Evolutionary conservation across 1,140 invertebrate genomes (phyloP), one percentile per base, ranked within the genome.

Genomic region (Mycetomoellerius zeteki): DNA sequence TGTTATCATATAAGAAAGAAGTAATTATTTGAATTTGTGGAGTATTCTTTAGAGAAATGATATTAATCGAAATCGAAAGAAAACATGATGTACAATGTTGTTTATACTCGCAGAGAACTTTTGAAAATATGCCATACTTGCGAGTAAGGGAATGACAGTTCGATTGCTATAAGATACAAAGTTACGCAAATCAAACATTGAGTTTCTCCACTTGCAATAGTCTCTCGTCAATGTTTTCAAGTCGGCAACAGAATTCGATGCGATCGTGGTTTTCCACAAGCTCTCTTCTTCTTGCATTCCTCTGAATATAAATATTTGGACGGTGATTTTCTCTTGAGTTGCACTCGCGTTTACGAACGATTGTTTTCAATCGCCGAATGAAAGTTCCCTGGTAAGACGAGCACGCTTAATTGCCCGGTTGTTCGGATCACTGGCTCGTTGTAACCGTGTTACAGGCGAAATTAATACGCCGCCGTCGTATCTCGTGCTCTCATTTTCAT

Each of bases 401-500:
- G n/a, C 69, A 52, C 43, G 58, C 24, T 88, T 91, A 90, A 91
- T 91, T 91, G 84, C 73, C 58, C 64, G 60, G 65, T 87, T 88
- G 78, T 88, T 58, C 90, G 86, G 67, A 60, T 69, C 91, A 84
- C 24, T 90, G 86, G 54, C 47, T 89, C 77, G n/a, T 80, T 60
- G 50, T 85, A 88, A 81, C 75, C 52, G 78, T 71, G 67, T 90
- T 90, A 87, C 58, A 60, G 65, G 71, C 30, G 60, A 90, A 92
- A 91, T 88, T 90, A 88, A 90, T 88, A 76, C 60, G 56, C 81
- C 56, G 33, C 56, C 56, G n/a, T 54, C 77, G 75, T 69, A 73
- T 56, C 24, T 30, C 24, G 71, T 19, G 71, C 50, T 73, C 69
- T 92, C 88, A 91, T 92, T 92, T 92, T 85, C 86, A 87, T 90